Evolutionary conservation across 1,140 invertebrate genomes (phyloP).

Genomic region (Holotrichia oblita): DNA sequence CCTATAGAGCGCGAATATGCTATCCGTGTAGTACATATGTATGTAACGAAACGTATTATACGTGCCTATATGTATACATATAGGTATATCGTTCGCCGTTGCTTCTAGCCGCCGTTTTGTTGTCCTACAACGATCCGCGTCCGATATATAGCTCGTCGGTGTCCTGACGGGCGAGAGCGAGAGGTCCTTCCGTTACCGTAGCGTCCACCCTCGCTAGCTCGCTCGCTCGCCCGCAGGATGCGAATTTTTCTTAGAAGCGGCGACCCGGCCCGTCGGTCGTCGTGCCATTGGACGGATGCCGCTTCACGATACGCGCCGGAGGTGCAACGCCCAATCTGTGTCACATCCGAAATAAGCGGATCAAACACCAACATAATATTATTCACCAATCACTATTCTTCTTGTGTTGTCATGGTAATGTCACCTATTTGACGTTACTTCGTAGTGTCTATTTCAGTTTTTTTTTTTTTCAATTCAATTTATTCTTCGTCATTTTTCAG

Average conservation of each 20-base stretch:
- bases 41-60: too few relatives aligned
- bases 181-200: neutral
- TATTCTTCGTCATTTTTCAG: too few relatives aligned
- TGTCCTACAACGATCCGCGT: neutral
- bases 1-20: too few relatives aligned
- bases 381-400: too few relatives aligned
- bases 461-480: too few relatives aligned
- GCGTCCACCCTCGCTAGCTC: neutral
- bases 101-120: neutral
- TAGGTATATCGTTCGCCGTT: neutral
- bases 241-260: neutral
- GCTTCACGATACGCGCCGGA: neutral
- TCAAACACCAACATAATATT: too few relatives aligned
- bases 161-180: neutral
- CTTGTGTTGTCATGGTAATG: too few relatives aligned
- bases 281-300: neutral
- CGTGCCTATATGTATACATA: neutral
- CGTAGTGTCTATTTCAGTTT: too few relatives aligned
- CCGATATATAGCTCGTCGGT: neutral
- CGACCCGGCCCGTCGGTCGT: neutral
- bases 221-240: too few relatives aligned
- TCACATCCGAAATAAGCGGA: too few relatives aligned
- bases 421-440: too few relatives aligned
- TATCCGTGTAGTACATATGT: too few relatives aligned
- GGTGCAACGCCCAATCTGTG: neutral